Percentiles rank a stretch among this genome's conserved stretches.
phyloP scores from a whole-genome alignment of 2,888 invertebrate genomes.

The Leptinotarsa rubiginosa region DNA sequence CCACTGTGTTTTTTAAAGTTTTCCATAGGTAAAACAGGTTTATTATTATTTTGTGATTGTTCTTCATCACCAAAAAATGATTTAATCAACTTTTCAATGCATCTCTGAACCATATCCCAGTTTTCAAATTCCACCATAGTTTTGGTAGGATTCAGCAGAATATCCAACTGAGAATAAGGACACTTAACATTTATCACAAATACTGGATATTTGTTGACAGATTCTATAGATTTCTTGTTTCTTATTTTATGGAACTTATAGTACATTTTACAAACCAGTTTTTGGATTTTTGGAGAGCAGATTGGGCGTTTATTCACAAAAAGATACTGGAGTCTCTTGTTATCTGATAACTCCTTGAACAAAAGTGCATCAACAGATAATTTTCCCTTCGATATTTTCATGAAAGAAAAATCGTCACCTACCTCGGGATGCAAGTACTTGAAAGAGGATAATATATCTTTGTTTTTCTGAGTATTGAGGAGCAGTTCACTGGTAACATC shows the following conservation, averaged over 20 bases:
- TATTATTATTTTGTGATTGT: constrained; percentile 21
- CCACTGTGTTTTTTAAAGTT: constrained; percentile 57
- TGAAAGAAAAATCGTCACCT: constrained; percentile 61
- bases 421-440: constrained; percentile 66
- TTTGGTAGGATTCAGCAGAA: constrained; percentile 68
- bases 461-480: constrained; percentile 71
- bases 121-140: constrained; percentile 69
- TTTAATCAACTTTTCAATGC: constrained; percentile 63
- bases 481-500: constrained; percentile 72
- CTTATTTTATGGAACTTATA: constrained; percentile 43
- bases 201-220: constrained; percentile 60
- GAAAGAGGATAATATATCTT: constrained; percentile 70
- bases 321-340: constrained; percentile 71
- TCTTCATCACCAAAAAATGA: constrained; percentile 57
- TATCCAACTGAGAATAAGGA: constrained; percentile 67
- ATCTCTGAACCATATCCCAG: constrained; percentile 65
- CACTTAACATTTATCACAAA: constrained; percentile 71
- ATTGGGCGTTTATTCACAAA: constrained; percentile 76
- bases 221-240: constrained; percentile 27
- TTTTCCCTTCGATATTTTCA: constrained; percentile 63
- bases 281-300: constrained; percentile 68
- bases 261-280: constrained; percentile 64
- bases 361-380: constrained; percentile 72
- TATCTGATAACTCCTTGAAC: constrained; percentile 66
- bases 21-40: constrained; percentile 42